Evolutionary conservation across 2,888 invertebrate species (phyloP).

Genomic region (Epiblema foenella): DNA sequence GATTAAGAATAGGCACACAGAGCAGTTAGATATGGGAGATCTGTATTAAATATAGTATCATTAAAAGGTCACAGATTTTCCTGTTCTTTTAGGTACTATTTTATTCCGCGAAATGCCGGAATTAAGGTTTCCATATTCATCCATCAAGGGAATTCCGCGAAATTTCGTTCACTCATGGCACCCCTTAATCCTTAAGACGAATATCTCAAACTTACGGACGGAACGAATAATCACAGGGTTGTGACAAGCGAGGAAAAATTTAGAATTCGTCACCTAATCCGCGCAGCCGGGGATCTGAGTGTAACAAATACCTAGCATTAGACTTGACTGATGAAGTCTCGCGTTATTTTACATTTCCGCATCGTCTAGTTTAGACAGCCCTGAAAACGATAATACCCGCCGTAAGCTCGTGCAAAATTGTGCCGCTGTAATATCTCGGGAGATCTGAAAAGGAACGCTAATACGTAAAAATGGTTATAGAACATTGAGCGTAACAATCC

Average conservation of each 20-base stretch:
- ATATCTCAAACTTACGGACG: slow-evolving; percentile 80
- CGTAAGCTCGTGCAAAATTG: slow-evolving; percentile 19
- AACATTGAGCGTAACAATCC: slow-evolving; percentile 65
- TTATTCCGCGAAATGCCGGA: slow-evolving; percentile 73
- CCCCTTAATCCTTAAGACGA: slow-evolving; percentile 81
- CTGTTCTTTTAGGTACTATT: slow-evolving; percentile 71
- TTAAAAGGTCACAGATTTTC: slow-evolving; percentile 55
- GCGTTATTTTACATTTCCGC: slow-evolving; percentile 45
- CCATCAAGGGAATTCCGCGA: slow-evolving; percentile 78
- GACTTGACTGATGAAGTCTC: slow-evolving; percentile 64
- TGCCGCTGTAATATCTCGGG: slow-evolving; percentile 7
- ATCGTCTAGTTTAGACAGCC: slow-evolving; percentile 33
- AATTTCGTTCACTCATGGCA: slow-evolving; percentile 75
- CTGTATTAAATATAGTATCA: slow-evolving; percentile 41
- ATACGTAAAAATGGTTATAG: slow-evolving; percentile 61
- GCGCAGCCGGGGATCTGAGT: slow-evolving; percentile 59
- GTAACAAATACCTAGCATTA: slow-evolving; percentile 77
- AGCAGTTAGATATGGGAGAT: slow-evolving; percentile 19
- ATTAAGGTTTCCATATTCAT: slow-evolving; percentile 78
- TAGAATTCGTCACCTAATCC: slow-evolving; percentile 83
- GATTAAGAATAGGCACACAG: background rate
- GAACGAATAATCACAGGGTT: slow-evolving; percentile 77
- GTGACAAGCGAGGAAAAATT: slow-evolving; percentile 75
- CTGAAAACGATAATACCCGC: slow-evolving; percentile 12
- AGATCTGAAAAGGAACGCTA: slow-evolving; percentile 49